Conservation (phyloP, 2,797 vertebrate species). For the Betta splendens region DNA sequence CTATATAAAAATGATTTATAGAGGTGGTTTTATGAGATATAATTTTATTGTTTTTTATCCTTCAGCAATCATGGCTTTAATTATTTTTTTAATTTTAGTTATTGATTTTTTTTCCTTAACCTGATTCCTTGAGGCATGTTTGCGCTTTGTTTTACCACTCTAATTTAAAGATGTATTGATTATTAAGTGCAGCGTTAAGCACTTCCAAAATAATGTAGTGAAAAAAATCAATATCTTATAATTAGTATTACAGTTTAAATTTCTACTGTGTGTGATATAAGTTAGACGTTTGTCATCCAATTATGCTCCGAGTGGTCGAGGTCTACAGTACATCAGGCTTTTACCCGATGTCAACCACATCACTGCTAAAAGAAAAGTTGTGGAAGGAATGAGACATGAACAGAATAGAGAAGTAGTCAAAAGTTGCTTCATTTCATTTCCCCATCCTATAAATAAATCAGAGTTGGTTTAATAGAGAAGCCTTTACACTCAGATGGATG, state of each 20-base stretch:
- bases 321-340: conserved; percentile 11
- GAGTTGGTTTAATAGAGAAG: conserved; percentile 58
- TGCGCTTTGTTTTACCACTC: not conserved
- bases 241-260: no score
- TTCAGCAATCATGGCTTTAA: not conserved
- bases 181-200: not conserved
- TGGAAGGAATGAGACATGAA: conserved; percentile 22
- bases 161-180: not conserved
- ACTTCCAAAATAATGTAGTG: not conserved
- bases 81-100: not conserved
- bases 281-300: not conserved
- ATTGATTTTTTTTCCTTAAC: not conserved
- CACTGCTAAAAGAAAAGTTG: conserved; percentile 8
- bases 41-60: not conserved
- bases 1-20: not conserved
- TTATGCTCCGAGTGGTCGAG: conserved; percentile 3
- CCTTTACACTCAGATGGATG: conserved; percentile 47
- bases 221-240: no score
- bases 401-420: conserved; percentile 32
- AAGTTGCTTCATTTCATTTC: conserved; percentile 50
- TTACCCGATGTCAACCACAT: conserved; percentile 13
- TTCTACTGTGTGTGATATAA: not conserved
- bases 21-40: not conserved
- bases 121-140: not conserved
- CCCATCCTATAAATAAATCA: conserved; percentile 53